Evolutionary conservation across 2,888 invertebrate genomes (phyloP).

Genomic region (Nasonovia ribisnigri): DNA sequence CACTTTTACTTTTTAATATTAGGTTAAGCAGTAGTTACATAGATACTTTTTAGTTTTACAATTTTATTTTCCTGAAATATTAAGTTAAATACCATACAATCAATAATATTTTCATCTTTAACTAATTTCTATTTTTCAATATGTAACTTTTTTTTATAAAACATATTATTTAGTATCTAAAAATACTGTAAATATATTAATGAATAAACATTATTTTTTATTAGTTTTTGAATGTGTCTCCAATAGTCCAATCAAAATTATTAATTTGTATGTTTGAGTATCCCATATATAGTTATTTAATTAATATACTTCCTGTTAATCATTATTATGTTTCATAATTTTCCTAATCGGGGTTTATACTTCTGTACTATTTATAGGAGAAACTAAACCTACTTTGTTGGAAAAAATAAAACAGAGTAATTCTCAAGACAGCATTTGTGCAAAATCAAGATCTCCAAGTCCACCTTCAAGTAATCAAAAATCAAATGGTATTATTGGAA

Average conservation of each 20-base stretch:
- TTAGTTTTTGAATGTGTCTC: not conserved
- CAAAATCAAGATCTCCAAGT: conserved; percentile 61
- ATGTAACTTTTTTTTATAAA: not conserved
- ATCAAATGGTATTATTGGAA: conserved; percentile 53
- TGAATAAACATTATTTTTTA: not conserved
- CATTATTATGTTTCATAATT: not conserved
- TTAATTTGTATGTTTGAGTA: conserved; percentile 1
- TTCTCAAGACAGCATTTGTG: conserved; percentile 64
- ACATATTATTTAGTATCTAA: not conserved
- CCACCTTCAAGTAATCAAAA: conserved; percentile 56
- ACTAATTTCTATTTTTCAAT: no score
- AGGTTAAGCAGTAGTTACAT: no score
- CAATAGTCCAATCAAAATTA: not conserved
- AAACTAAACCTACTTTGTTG: conserved; percentile 59
- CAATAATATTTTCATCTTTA: no score
- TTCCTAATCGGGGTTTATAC: not conserved
- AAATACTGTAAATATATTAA: no score
- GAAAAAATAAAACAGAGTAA: conserved; percentile 63
- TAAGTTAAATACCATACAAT: no score
- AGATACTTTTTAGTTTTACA: no score
- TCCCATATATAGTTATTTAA: not conserved
- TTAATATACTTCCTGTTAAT: not conserved
- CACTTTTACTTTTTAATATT: no score
- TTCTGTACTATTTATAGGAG: conserved; percentile 12
- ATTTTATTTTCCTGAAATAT: no score